Percentiles rank a stretch among this genome's conserved stretches.
Conservation (phyloP, 2,888 invertebrate genomes). For the Dexiosoma caninum region DNA sequence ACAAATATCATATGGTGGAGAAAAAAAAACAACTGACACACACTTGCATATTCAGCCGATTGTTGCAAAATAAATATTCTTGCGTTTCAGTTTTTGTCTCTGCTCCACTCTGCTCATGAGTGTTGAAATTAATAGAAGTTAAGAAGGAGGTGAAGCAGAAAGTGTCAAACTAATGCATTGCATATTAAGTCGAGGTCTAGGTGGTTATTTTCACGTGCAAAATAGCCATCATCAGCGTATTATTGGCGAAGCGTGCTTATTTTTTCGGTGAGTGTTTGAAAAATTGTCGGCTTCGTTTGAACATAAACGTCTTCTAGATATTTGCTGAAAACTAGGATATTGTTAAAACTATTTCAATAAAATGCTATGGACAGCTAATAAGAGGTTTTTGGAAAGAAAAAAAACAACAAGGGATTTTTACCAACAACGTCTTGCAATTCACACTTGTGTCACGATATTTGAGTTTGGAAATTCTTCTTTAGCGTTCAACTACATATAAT, state of each 20-base stretch:
- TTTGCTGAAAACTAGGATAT: conserved; percentile 50
- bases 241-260: conserved; percentile 63
- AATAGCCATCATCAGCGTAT: conserved; percentile 55
- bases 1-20: conserved; percentile 25
- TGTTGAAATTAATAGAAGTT: neutral
- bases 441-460: conserved; percentile 66
- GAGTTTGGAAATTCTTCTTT: conserved; percentile 1
- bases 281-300: conserved; percentile 63
- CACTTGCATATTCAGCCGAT: conserved; percentile 15
- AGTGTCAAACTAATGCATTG: neutral
- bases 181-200: neutral
- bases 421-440: conserved; percentile 49
- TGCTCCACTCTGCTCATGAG: neutral
- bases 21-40: conserved; percentile 39
- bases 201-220: conserved; percentile 53
- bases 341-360: conserved; percentile 53
- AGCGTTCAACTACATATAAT: neutral
- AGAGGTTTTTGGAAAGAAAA: conserved; percentile 36
- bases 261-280: conserved; percentile 61
- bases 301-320: conserved; percentile 60
- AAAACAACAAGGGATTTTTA: conserved; percentile 33
- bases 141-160: neutral
- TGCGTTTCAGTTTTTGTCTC: neutral
- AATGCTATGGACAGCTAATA: conserved; percentile 57
- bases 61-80: conserved; percentile 20